Evolutionary conservation across 2,888 invertebrate genomes (phyloP).

Genomic region (Ectemnius cavifrons): DNA sequence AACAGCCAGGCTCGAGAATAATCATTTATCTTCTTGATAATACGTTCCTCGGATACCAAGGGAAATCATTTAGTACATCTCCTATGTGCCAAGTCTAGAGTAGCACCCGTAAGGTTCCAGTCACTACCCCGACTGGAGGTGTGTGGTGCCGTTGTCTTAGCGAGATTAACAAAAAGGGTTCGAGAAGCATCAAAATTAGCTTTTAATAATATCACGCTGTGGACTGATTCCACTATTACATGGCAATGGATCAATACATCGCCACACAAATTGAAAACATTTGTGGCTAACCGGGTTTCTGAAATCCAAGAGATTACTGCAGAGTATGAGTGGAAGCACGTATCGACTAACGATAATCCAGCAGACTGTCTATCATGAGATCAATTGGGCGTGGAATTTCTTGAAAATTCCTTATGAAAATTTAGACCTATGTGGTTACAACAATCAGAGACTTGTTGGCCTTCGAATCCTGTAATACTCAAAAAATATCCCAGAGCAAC

Average conservation of each 20-base stretch:
- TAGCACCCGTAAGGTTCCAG: constrained; percentile 2
- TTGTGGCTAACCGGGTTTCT: constrained; percentile 10
- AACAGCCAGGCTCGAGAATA: too few species aligned
- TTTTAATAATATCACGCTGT: not conserved
- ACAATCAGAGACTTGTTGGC: not conserved
- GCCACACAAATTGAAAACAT: not conserved
- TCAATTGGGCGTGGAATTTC: not conserved
- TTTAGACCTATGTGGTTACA: not conserved
- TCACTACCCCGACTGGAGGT: constrained; percentile 11
- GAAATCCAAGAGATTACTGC: not conserved
- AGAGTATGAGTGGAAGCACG: not conserved
- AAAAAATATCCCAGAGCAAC: not conserved
- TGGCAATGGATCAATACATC: not conserved
- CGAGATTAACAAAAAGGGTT: not conserved
- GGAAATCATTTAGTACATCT: not conserved
- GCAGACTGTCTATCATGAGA: constrained; percentile 11
- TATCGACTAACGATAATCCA: not conserved
- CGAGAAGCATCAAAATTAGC: not conserved
- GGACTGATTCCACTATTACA: constrained; percentile 13
- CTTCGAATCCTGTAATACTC: not conserved
- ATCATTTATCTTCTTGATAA: too few species aligned
- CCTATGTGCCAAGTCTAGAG: not conserved
- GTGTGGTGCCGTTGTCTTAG: not conserved
- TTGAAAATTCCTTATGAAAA: not conserved
- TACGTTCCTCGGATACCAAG: not conserved